Conservation (phyloP, 2,797 vertebrate genomes). For the Helicolenus hilgendorfi region DNA sequence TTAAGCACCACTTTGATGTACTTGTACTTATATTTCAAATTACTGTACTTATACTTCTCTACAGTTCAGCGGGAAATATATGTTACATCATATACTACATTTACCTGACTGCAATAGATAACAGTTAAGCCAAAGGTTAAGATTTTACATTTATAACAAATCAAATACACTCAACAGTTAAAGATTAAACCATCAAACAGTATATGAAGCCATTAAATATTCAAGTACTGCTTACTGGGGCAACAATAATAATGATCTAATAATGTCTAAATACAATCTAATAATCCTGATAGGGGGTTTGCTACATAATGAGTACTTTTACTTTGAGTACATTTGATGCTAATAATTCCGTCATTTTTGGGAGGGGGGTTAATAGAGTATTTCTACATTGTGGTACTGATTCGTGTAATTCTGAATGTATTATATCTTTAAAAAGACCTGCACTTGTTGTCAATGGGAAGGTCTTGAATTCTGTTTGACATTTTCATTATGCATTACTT, state of each 20-base stretch:
- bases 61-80: not conserved
- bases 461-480: too few species aligned
- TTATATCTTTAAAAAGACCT: not conserved
- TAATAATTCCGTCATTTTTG: not conserved
- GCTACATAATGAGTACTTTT: not conserved
- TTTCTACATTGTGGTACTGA: not conserved
- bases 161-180: not conserved
- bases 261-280: not conserved
- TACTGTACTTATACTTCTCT: not conserved
- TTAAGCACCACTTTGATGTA: not conserved
- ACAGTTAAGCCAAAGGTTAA: not conserved
- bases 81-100: not conserved
- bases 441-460: too few species aligned
- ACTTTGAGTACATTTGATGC: not conserved
- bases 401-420: accelerated
- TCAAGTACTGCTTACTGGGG: not conserved
- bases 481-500: too few species aligned
- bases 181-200: not conserved
- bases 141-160: not conserved
- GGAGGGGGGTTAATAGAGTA: not conserved
- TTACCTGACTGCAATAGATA: not conserved
- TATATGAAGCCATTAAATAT: not conserved
- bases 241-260: not conserved
- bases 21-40: accelerated
- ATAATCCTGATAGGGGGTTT: not conserved